A percentile compares a stretch with the other conserved stretches of the same genome.
phyloP scores from a whole-genome alignment of 92 coral and sea anemone genomes.

The Bergia puertoricense region DNA sequence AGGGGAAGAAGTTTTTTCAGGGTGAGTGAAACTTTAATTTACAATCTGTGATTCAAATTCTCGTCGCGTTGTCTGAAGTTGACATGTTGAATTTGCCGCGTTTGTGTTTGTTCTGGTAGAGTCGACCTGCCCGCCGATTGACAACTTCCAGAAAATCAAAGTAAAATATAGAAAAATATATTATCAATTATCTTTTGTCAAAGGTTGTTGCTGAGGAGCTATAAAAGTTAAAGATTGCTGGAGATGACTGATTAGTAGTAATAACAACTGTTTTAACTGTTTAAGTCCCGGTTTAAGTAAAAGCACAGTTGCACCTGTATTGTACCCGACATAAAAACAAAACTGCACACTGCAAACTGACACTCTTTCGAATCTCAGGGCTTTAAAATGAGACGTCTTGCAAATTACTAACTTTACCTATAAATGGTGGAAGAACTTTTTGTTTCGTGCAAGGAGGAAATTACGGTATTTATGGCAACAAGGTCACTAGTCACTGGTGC shows the following conservation, averaged over 20 bases:
- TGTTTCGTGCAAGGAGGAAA: background rate
- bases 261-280: slow-evolving; percentile 12
- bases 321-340: background rate
- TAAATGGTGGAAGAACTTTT: background rate
- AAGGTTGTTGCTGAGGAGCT: slow-evolving; percentile 8
- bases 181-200: background rate
- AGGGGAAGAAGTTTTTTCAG: slow-evolving; percentile 87
- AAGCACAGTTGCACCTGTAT: slow-evolving; percentile 29
- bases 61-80: background rate
- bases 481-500: background rate
- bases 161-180: background rate
- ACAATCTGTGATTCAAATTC: background rate
- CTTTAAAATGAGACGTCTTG: background rate
- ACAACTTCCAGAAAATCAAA: slow-evolving; percentile 17
- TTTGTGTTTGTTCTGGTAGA: slow-evolving; percentile 10
- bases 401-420: background rate
- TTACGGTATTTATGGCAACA: background rate
- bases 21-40: slow-evolving; percentile 59
- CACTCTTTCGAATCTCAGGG: background rate
- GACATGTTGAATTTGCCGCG: slow-evolving; percentile 50
- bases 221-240: slow-evolving; percentile 19
- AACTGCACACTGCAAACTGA: background rate
- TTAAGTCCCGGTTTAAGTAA: background rate
- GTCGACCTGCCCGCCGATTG: slow-evolving; percentile 14
- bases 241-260: slow-evolving; percentile 1